Conservation (phyloP, 2,797 vertebrate genomes). For the Pantherophis alleghaniensis region DNA sequence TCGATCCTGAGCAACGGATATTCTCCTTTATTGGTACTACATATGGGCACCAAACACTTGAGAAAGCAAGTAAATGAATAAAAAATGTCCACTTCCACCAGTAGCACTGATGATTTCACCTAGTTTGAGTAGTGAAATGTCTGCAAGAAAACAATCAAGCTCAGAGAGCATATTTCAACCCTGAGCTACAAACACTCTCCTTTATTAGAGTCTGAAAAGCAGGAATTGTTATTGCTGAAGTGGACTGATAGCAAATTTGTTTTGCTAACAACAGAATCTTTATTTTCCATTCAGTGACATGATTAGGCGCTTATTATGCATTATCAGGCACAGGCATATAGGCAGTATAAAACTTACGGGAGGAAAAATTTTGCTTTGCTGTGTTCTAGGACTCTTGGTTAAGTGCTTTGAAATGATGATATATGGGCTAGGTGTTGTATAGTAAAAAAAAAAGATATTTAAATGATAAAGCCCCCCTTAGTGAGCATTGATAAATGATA, state of each 20-base stretch:
- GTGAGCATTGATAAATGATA: conserved; percentile 81
- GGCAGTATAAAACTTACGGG: conserved; percentile 71
- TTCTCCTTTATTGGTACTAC: neutral
- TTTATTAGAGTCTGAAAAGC: neutral
- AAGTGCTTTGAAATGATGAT: conserved; percentile 99
- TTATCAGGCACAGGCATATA: conserved; percentile 71
- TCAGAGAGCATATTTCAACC: neutral
- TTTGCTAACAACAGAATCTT: conserved; percentile 48
- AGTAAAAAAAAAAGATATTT: conserved; percentile 89
- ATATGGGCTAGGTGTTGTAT: conserved; percentile 87
- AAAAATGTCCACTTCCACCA: neutral
- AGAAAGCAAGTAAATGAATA: neutral
- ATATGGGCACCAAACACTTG: neutral
- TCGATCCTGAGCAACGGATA: neutral
- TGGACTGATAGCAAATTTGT: conserved; percentile 12
- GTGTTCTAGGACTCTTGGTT: conserved; percentile 80
- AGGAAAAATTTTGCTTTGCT: conserved; percentile 70
- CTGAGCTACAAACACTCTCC: neutral
- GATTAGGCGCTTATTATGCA: conserved; percentile 69
- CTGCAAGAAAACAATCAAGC: neutral
- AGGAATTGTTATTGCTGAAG: conserved; percentile 42
- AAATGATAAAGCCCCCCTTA: conserved; percentile 85
- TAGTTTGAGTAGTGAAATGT: neutral
- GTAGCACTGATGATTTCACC: neutral
- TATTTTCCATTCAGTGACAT: conserved; percentile 58